Evolutionary conservation across 53 echinoderm and acorn worm genomes (phyloP), one percentile per base, ranked within the genome.

Genomic region (Zoroaster sp.): DNA sequence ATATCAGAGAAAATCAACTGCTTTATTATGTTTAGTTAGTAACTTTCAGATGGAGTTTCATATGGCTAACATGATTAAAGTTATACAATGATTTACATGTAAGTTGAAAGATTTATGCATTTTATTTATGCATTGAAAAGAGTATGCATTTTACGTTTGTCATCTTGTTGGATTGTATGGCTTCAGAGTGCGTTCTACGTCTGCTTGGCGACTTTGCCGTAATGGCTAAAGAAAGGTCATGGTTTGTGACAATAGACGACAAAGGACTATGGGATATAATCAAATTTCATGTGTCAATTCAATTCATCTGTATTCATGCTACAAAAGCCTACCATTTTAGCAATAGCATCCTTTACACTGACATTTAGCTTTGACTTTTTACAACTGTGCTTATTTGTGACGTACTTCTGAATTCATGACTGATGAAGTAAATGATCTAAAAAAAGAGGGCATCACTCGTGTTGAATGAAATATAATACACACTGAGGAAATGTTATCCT

Each of bases 191-290:
- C 63, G 63, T 25, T 59, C 23, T 59, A 25, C 63, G 28, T 25
- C 14, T 47, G 46, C 23, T 47, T 15, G 34, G 14, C 11, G 28
- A 33, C 51, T 47, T 52, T 35, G 47, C 63, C 11, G 23, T 76
- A 21, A 47, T 18, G 34, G 20, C 36, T 17, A 23, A 9, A 49
- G 11, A 65, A 79, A 79, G 79, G 79, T 79, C 79, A 65, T 6
- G 12, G 6, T 44, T 79, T 79, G 63, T 79, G 21, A 55, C 54
- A 54, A 38, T 23, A 79, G 40, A 39, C 39, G 35, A 25, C 71
- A 63, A 79, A 55, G 23, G 79, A 63, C 79, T 44, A 37, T 79
- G 35, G 65, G 30, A 2, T 65, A 59, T 38, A 79, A 79, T 79
- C 52, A 36, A 79, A 79, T 79, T 71, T 39, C 65, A 40, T 21